Base-by-base conservation (phyloP, 2,113 vertebrate species). In the Psammodynastes pulverulentus region DNA sequence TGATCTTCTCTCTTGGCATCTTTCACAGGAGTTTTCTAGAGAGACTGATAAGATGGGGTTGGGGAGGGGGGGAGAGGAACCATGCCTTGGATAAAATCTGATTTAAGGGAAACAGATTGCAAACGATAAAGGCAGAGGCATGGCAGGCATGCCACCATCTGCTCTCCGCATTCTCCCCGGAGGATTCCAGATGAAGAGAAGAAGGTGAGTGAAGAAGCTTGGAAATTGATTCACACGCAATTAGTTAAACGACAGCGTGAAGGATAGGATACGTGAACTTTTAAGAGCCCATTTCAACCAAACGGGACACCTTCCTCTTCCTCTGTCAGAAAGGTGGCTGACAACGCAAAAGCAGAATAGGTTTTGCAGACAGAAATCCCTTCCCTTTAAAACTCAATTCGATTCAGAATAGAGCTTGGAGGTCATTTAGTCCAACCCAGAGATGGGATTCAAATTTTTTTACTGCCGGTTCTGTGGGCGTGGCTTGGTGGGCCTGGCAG, bases 161-260 rank as follows among this genome's bases (percentile, higher is more conserved):
- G 97, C 97, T 94, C 97, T 94, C 92, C 97, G 96, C 97, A 97
- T 96, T 96, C 96, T 95, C 97, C 91, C 96, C 95, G 95, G 95
- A 79, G 94, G 97, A 97, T 97, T 96, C 97, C 95, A 97, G 95
- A 92, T 89, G 43, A 95, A 97, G 97, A 96, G 93, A 96, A 96
- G 96, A 4, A 92, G 92, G 97, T 94, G 96, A 97, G 94, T 97
- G 97, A 98, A 96, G 94, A 97, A 97, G 95, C 92, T 95, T 96
- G 96, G 96, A 97, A 97, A 97, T 94, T 95, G 96, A 97, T 98
- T 98, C 96, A 98, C 98, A 98, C 96, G 95, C 96, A 98, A 98
- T 98, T 98, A 98, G 97, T 96, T 96, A 98, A 98, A 97, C 92
- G 97, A 98, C 98, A 98, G 97, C 95, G 98, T 98, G 98, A 98